Percentiles rank a stretch among this genome's conserved stretches.
Conservation (phyloP, 2,888 invertebrate genomes). For the Siphlonurus alternatus region DNA sequence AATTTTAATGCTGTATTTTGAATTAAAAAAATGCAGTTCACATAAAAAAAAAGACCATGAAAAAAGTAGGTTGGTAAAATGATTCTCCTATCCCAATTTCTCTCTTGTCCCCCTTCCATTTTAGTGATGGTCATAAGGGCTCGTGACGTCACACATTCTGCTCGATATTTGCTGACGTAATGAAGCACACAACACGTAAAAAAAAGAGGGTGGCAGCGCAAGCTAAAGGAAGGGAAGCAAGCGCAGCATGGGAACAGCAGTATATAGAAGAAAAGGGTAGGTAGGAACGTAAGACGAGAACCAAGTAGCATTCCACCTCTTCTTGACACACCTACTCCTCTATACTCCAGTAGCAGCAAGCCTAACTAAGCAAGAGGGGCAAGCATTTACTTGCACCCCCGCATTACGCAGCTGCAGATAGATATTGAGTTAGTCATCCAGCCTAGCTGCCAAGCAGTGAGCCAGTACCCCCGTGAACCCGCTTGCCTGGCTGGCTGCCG, state of each 20-base stretch:
- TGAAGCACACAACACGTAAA: neutral
- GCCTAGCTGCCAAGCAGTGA: no score
- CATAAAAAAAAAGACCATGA: no score
- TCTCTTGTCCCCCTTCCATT: neutral
- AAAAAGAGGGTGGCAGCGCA: neutral
- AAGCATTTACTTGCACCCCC: neutral
- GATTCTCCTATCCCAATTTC: neutral
- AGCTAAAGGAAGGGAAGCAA: neutral
- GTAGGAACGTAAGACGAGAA: no score
- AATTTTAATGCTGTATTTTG: no score
- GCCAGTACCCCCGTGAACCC: no score
- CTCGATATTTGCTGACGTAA: neutral
- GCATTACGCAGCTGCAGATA: neutral
- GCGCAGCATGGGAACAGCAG: neutral
- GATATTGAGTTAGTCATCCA: neutral
- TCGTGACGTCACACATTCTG: neutral
- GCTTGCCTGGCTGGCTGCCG: no score
- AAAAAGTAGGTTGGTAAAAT: neutral
- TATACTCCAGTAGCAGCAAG: no score
- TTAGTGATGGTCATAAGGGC: neutral
- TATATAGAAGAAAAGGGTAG: neutral
- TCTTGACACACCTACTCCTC: no score
- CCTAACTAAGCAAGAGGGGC: no score
- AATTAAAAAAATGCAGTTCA: no score
- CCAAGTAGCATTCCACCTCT: no score